Conservation (phyloP, 1,140 invertebrate genomes). For the Gerris buenoi region DNA sequence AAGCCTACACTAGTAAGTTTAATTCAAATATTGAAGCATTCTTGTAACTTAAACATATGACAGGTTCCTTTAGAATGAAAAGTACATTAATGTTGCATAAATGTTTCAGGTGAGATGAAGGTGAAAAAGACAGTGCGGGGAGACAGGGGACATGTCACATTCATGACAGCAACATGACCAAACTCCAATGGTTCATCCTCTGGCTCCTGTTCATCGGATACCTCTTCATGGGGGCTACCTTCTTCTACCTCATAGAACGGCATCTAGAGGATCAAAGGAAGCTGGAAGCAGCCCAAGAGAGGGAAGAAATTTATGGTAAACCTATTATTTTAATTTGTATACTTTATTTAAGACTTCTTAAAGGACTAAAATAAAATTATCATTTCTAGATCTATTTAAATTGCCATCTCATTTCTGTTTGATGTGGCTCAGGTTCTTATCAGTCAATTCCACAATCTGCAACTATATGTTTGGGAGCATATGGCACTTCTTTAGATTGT, state of each 20-base stretch:
- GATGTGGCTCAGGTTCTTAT: no score
- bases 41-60: no score
- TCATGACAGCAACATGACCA: slow-evolving; percentile 45
- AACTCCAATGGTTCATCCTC: slow-evolving; percentile 60
- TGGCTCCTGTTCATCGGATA: slow-evolving; percentile 58
- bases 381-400: no score
- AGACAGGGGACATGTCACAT: neutral
- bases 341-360: neutral
- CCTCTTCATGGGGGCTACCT: slow-evolving; percentile 53
- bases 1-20: no score
- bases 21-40: no score
- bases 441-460: no score
- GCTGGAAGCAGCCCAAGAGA: neutral
- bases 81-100: no score
- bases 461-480: no score
- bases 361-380: neutral
- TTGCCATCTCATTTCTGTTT: no score
- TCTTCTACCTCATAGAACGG: slow-evolving; percentile 63
- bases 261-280: slow-evolving; percentile 42
- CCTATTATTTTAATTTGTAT: neutral
- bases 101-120: neutral
- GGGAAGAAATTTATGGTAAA: neutral
- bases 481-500: no score
- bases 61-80: no score
- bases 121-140: neutral